Conservation (phyloP, 2,888 invertebrate species). For the Folsomia manolachei region DNA sequence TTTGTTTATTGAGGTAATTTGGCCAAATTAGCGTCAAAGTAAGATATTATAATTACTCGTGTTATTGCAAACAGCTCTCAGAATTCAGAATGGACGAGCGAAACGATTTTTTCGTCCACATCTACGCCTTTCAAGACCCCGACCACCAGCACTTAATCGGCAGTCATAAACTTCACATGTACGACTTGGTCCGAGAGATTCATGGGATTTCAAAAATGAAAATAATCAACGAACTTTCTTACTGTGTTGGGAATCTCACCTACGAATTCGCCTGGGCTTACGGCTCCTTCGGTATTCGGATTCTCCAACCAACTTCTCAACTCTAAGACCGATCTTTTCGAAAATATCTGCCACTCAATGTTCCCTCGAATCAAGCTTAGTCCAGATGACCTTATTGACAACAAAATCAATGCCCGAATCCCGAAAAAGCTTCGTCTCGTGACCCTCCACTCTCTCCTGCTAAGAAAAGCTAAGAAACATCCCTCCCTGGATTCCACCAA, state of each 20-base stretch:
- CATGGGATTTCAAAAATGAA: constrained; percentile 33
- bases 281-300: constrained; percentile 41
- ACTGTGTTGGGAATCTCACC: constrained; percentile 28
- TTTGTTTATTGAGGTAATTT: constrained; percentile 31
- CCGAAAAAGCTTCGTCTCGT: constrained; percentile 34
- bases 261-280: constrained; percentile 42
- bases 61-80: constrained; percentile 26
- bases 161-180: constrained; percentile 31
- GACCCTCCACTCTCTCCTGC: constrained; percentile 34
- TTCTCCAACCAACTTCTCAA: constrained; percentile 41
- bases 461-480: constrained; percentile 16
- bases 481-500: background rate
- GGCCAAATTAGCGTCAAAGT: background rate
- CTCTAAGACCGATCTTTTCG: constrained; percentile 29
- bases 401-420: constrained; percentile 27
- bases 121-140: constrained; percentile 46
- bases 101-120: constrained; percentile 40
- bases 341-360: constrained; percentile 40
- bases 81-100: constrained; percentile 31
- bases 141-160: constrained; percentile 38
- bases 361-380: constrained; percentile 38
- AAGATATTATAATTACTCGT: too few species aligned
- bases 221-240: constrained; percentile 33
- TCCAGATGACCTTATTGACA: constrained; percentile 35
- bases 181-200: constrained; percentile 32